phyloP scores from a whole-genome alignment of 2,797 vertebrate genomes.

The Sciurus carolinensis region DNA sequence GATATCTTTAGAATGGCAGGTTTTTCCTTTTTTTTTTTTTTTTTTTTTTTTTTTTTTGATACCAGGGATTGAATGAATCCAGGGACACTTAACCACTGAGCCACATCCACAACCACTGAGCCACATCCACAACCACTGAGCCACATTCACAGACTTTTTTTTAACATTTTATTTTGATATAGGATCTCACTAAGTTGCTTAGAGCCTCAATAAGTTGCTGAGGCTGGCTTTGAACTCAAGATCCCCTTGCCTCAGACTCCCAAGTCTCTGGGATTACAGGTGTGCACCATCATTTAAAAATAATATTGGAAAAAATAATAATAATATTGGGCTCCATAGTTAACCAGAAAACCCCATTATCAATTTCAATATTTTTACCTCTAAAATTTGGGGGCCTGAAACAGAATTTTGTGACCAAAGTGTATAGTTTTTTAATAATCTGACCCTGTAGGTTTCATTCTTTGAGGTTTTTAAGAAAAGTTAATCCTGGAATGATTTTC shows the following conservation, averaged over 20 bases:
- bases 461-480: conserved; percentile 18
- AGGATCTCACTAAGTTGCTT: no score
- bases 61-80: no score
- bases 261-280: no score
- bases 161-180: no score
- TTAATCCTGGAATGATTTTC: conserved; percentile 41
- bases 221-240: no score
- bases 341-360: conserved; percentile 19
- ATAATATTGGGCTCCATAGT: neutral
- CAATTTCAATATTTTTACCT: neutral
- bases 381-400: neutral
- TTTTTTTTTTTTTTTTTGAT: no score
- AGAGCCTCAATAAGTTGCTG: no score
- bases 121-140: no score
- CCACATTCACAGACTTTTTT: no score
- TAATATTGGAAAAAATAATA: conserved; percentile 47
- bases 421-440: neutral
- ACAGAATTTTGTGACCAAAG: neutral
- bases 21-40: neutral
- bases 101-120: no score
- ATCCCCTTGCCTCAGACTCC: no score
- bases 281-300: conserved; percentile 34
- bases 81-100: no score
- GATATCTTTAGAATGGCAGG: neutral
- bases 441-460: neutral